Conservation (phyloP, 2,797 vertebrate species). For the Leptodactylus fallax region DNA sequence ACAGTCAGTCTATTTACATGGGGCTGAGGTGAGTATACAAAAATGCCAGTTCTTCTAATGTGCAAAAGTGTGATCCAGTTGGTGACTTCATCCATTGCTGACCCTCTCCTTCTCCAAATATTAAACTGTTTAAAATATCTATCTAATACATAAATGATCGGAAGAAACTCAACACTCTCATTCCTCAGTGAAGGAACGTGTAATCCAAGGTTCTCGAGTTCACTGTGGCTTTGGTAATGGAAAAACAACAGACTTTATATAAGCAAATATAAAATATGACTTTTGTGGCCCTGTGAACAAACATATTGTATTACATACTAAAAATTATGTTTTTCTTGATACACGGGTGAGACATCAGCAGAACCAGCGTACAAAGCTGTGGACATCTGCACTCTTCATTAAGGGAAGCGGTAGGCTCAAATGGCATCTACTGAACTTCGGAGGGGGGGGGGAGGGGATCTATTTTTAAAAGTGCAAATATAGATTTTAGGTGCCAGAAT, state of each 20-base stretch:
- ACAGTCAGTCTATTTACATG: background rate
- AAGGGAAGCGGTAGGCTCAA: slow-evolving; percentile 31
- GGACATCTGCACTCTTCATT: slow-evolving; percentile 60
- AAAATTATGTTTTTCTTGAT: slow-evolving; percentile 54
- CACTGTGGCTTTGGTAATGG: slow-evolving; percentile 46
- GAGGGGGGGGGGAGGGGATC: background rate
- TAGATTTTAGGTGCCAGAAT: slow-evolving; percentile 41
- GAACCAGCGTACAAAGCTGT: slow-evolving; percentile 12
- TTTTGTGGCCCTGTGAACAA: slow-evolving; percentile 44
- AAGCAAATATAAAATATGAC: slow-evolving; percentile 46
- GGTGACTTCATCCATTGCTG: slow-evolving; percentile 6
- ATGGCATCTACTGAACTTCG: slow-evolving; percentile 36
- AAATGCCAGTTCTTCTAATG: background rate
- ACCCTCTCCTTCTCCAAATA: slow-evolving; percentile 17
- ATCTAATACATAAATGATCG: slow-evolving; percentile 28
- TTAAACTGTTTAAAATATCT: slow-evolving; percentile 30
- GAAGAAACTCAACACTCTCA: slow-evolving; percentile 41
- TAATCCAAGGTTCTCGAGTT: slow-evolving; percentile 37
- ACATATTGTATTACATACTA: slow-evolving; percentile 52
- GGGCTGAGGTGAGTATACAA: background rate
- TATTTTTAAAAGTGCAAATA: slow-evolving; percentile 56
- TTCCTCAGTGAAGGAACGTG: slow-evolving; percentile 26
- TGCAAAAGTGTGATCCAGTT: background rate
- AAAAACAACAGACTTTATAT: slow-evolving; percentile 39
- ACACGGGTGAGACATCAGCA: slow-evolving; percentile 41